Evolutionary conservation across 2,113 vertebrate genomes (phyloP), one percentile per base, ranked within the genome.

Genomic region (Anarrhichthys ocellatus): DNA sequence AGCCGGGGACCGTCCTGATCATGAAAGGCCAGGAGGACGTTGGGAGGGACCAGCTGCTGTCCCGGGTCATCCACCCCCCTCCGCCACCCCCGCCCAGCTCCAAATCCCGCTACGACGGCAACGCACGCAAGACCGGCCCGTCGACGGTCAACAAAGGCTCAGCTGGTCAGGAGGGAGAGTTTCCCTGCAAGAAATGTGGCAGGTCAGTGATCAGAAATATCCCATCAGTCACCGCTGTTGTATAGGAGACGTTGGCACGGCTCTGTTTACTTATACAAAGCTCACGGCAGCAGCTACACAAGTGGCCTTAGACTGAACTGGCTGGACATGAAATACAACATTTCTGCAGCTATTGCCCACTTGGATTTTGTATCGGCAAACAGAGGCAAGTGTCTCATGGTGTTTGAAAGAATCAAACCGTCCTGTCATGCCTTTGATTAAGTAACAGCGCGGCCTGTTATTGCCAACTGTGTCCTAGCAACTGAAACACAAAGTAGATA

Each of bases 151-250:
- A 42, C 91, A 98, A 98, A 86, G 90, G 42, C 50, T 83, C 95
- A 3, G 94, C 94, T n/a, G 96, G 87, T 54, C 96, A 95, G 84
- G 98, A 99, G 84, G 98, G 96, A 67, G 97, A 96, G n/a, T 99
- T 99, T 93, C 98, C 98, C 63, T 99, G 98, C 95, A 99, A 99
- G 96, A 99, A 99, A 87, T 99, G 98, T 67, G 98, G 98, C 95
- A 98, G 98, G 98, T 99, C 4, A 75, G 92, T 84, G 29, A 58
- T 82, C n/a, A 7, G 38, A 73, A 42, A 81, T 13, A 8, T 59
- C 54, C 9, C 76, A 10, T 22, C 44, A 5, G 54, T 67, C 61
- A 10, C 65, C 4, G 34, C 40, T 34, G 74, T 52, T 38, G 66
- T 17, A 27, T 50, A 22, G 59, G 58, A 64, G 65, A 48, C 20